A percentile compares a stretch with the other conserved stretches of the same genome.
Evolutionary conservation across 2,888 invertebrate species (phyloP).

Genomic region (Miltochrista miniata): DNA sequence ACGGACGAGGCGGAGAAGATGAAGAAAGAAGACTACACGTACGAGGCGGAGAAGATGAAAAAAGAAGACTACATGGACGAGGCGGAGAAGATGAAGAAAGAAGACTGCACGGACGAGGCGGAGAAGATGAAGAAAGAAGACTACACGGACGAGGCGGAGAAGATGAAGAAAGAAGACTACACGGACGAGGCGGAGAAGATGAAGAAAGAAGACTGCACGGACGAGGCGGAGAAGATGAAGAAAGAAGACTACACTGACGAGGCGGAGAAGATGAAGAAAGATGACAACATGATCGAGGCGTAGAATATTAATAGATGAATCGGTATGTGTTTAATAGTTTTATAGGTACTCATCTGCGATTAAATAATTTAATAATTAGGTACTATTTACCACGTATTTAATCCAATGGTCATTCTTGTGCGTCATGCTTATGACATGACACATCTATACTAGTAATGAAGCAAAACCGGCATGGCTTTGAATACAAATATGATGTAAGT

Average conservation of each 20-base stretch:
- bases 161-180: conserved; percentile 20
- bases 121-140: conserved; percentile 10
- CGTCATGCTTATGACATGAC: too few relatives aligned
- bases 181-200: neutral
- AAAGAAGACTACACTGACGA: conserved; percentile 5
- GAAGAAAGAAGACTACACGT: conserved; percentile 4
- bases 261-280: conserved; percentile 6
- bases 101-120: conserved; percentile 2
- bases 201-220: conserved; percentile 1
- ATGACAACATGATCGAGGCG: neutral
- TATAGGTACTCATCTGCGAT: too few relatives aligned
- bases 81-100: neutral
- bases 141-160: conserved; percentile 13
- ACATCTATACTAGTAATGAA: too few relatives aligned
- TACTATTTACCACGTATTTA: too few relatives aligned
- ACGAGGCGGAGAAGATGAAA: conserved; percentile 9
- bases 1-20: conserved; percentile 4
- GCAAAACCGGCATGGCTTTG: too few relatives aligned
- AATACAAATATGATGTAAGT: too few relatives aligned
- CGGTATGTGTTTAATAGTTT: too few relatives aligned
- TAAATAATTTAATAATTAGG: too few relatives aligned
- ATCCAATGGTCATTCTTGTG: too few relatives aligned
- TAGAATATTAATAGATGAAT: too few relatives aligned
- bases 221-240: neutral
- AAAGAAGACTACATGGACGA: conserved; percentile 2